Conservation (phyloP, 1,140 invertebrate genomes). For the Cotesia typhae region DNA sequence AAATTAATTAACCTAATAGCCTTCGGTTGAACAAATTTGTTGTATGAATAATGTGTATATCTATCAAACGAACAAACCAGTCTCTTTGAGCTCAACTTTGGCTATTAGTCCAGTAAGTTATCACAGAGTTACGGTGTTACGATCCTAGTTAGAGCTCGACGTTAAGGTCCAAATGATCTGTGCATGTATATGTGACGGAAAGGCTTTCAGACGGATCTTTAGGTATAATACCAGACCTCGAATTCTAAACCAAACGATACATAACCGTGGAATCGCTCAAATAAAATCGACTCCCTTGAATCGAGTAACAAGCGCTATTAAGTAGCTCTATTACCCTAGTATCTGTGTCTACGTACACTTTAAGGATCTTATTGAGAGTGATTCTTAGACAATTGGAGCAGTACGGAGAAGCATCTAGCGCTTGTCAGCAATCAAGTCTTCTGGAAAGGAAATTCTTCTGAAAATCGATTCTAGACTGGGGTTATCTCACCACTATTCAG, state of each 20-base stretch:
- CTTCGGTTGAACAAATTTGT: not conserved
- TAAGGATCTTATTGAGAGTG: not conserved
- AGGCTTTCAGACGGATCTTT: not conserved
- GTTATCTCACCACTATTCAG: not conserved
- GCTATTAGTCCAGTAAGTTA: slow-evolving; percentile 1
- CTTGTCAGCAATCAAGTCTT: slow-evolving; percentile 18
- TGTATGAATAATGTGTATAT: slow-evolving; percentile 1
- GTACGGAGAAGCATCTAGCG: slow-evolving; percentile 2
- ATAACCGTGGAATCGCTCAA: slow-evolving; percentile 3
- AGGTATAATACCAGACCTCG: not conserved
- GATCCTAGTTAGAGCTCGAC: not conserved
- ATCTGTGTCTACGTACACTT: not conserved
- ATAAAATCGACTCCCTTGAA: slow-evolving; percentile 3
- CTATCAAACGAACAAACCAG: too few species aligned
- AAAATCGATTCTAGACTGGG: not conserved
- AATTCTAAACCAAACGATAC: slow-evolving; percentile 21
- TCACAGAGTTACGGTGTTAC: not conserved
- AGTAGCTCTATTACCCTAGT: slow-evolving; percentile 9
- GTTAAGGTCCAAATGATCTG: not conserved
- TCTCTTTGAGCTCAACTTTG: not conserved
- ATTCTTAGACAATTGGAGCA: slow-evolving; percentile 24
- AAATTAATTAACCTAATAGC: slow-evolving; percentile 17
- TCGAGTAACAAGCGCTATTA: not conserved
- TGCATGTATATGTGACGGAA: not conserved
- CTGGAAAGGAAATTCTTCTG: slow-evolving; percentile 4